Conservation (phyloP, 2,888 invertebrate species). For the Mechanitis mazaeus region DNA sequence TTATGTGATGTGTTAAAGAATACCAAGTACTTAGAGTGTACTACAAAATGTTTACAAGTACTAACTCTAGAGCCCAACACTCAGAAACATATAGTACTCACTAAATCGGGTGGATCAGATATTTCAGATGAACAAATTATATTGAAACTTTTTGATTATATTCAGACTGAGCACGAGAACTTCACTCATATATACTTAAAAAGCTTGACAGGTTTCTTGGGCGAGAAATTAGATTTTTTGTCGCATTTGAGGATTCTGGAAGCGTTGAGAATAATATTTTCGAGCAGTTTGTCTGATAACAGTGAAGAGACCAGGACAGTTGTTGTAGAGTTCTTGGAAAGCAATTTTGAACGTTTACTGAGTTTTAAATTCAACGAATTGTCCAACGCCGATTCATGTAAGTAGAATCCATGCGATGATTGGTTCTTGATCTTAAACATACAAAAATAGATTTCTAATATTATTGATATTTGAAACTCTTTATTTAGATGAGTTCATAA, state of each 20-base stretch:
- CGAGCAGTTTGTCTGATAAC: slow-evolving; percentile 50
- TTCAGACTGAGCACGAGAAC: slow-evolving; percentile 50
- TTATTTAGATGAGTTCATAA: too few species aligned
- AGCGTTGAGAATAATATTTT: slow-evolving; percentile 43
- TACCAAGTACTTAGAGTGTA: slow-evolving; percentile 49
- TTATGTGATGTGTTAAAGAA: slow-evolving; percentile 41
- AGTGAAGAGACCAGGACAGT: slow-evolving; percentile 40
- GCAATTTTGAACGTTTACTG: slow-evolving; percentile 35
- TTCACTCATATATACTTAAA: slow-evolving; percentile 53
- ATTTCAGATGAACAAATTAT: slow-evolving; percentile 38
- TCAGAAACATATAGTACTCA: slow-evolving; percentile 40
- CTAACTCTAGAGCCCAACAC: slow-evolving; percentile 45
- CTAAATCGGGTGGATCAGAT: slow-evolving; percentile 29
- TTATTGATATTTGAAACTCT: too few species aligned
- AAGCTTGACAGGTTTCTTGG: slow-evolving; percentile 44
- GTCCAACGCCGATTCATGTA: slow-evolving; percentile 42
- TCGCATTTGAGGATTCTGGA: slow-evolving; percentile 33
- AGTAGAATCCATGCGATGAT: slow-evolving; percentile 26
- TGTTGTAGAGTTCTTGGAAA: slow-evolving; percentile 48
- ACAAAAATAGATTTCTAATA: too few species aligned
- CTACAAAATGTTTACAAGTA: slow-evolving; percentile 51
- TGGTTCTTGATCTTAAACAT: too few species aligned
- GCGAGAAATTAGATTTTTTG: slow-evolving; percentile 30
- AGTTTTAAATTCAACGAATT: slow-evolving; percentile 28
- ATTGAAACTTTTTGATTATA: slow-evolving; percentile 38